These are phyloP conservation scores for Acanthococcus lagerstroemiae DNA, from an alignment of 2,888 invertebrate genomes.

Conservation along the genomic window DNA sequence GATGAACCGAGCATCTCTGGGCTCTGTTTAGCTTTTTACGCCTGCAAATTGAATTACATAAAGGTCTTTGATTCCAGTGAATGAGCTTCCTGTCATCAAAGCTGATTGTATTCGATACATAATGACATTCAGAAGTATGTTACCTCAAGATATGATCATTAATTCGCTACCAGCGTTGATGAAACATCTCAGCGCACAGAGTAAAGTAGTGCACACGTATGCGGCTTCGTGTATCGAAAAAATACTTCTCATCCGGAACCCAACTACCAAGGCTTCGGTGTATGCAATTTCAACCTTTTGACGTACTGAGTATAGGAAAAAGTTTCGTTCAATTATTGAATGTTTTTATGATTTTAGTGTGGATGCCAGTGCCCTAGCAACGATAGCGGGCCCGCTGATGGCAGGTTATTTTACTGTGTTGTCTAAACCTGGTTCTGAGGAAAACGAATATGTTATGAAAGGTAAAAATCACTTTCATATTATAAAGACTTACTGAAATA, in stretches of 20 bases:
- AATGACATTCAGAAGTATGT: slow-evolving; percentile 86
- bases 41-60: no score
- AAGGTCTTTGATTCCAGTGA: slow-evolving; percentile 58
- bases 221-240: slow-evolving; percentile 87
- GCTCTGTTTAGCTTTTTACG: no score
- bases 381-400: slow-evolving; percentile 59
- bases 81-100: slow-evolving; percentile 80
- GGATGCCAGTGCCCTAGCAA: slow-evolving; percentile 50
- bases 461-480: slow-evolving; percentile 44
- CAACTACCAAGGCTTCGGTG: slow-evolving; percentile 1
- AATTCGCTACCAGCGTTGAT: slow-evolving; percentile 68
- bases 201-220: slow-evolving; percentile 88
- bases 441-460: slow-evolving; percentile 98
- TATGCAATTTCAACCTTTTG: not conserved
- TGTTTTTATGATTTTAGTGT: slow-evolving; percentile 33
- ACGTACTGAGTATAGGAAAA: no score
- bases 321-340: not conserved
- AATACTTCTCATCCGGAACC: slow-evolving; percentile 58
- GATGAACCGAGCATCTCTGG: no score
- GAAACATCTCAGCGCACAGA: slow-evolving; percentile 61
- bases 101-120: slow-evolving; percentile 94
- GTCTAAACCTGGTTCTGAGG: slow-evolving; percentile 61
- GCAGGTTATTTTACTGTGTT: slow-evolving; percentile 66
- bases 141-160: slow-evolving; percentile 67
- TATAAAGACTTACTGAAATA: no score